phyloP scores from a whole-genome alignment of 1,140 invertebrate genomes.

The Thalassaphorura encarpata region DNA sequence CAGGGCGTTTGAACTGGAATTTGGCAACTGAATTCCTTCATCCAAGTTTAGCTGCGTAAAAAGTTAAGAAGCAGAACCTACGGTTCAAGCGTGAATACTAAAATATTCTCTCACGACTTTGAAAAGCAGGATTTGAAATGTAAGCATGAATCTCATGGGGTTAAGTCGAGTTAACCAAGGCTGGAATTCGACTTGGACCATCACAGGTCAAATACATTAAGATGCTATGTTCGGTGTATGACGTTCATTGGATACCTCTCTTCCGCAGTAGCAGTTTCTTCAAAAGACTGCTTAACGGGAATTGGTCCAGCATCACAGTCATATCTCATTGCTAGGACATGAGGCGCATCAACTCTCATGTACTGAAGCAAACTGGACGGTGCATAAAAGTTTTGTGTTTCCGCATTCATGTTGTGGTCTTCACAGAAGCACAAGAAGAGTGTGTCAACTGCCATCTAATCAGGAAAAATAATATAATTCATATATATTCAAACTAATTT shows the following conservation, averaged over 20 bases:
- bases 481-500: background rate
- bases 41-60: too few species aligned
- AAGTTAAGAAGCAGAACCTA: too few species aligned
- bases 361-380: constrained; percentile 12
- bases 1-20: too few species aligned
- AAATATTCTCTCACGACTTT: too few species aligned
- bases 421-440: constrained; percentile 90
- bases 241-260: constrained; percentile 28
- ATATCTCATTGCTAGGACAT: constrained; percentile 3
- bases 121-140: too few species aligned
- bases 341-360: constrained; percentile 27
- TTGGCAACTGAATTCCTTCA: too few species aligned
- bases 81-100: too few species aligned
- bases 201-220: background rate
- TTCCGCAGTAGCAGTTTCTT: constrained; percentile 11
- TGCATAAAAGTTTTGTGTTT: constrained; percentile 12
- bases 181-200: too few species aligned
- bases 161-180: too few species aligned
- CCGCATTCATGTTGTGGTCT: constrained; percentile 50
- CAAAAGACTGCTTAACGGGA: background rate
- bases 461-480: constrained; percentile 9
- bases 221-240: background rate
- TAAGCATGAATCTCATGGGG: too few species aligned
- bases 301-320: background rate
- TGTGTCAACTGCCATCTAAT: constrained; percentile 87